Base-by-base conservation (phyloP, 2,888 invertebrate species). In the Lithophane socia region DNA sequence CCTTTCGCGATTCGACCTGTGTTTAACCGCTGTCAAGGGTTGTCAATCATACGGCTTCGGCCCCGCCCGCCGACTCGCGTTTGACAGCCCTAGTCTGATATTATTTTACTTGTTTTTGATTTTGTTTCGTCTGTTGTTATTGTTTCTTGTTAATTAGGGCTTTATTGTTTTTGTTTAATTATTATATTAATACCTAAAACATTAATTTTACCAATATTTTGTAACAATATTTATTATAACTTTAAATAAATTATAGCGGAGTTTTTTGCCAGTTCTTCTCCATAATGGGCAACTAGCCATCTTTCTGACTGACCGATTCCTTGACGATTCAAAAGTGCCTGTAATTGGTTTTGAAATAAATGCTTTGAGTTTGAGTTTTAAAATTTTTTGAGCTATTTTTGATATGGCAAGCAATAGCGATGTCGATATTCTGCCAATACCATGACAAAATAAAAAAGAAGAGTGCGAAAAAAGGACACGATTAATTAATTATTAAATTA, bases 1-100 rank as follows among this genome's bases (percentile, higher is more conserved):
- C 88, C 93, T 93, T 96, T 96, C 94, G 96, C 96, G 96, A 96
- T 93, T 92, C 93, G 94, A 94, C 96, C 96, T 95, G 95, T 93
- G 94, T 95, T 95, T 94, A 94, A 93, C 94, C 94, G 94, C 95
- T 95, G 96, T 96, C 96, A 92, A 88, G 92, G 88, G 92, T 90
- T 95, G 96, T 95, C 96, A 96, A 95, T 96, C 96, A 95, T 82
- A 84, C 86, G 82, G 87, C 75, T 80, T 79, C 77, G 77, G 88
- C 90, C 86, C 91, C 92, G 92, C 93, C 92, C 91, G 88, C 86
- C 77, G 78, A 72, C 73, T 74, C 88, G 88, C 82, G 86, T 89
- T 91, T 92, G 92, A 90, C 91, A 90, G 90, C 88, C 91, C 90
- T 91, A 89, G 82, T 54, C 88, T 87, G 84, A 88, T 88, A 87